These are phyloP conservation scores for Drosophila sordidula DNA, from an alignment of 2,888 invertebrate genomes.

Conservation along the genomic window DNA sequence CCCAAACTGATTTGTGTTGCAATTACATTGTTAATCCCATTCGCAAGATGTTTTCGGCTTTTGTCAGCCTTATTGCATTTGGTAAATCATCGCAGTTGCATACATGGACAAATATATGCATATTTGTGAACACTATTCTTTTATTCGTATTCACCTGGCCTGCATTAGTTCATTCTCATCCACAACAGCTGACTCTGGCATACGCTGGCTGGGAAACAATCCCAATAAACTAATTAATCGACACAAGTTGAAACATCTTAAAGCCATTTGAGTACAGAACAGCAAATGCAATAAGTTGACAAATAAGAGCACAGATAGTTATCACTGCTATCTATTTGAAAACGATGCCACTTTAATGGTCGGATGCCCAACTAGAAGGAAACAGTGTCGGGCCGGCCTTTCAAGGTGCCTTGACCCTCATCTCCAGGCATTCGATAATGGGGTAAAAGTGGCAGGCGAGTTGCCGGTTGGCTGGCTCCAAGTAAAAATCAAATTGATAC, in stretches of 20 bases:
- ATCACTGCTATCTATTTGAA: constrained; percentile 19
- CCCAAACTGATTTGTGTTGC: constrained; percentile 61
- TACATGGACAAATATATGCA: neutral
- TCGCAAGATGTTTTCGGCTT: constrained; percentile 49
- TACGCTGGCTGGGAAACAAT: neutral
- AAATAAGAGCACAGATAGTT: neutral
- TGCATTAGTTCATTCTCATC: neutral
- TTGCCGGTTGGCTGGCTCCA: constrained; percentile 45
- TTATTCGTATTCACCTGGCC: neutral
- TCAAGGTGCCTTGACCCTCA: constrained; percentile 24
- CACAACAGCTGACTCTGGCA: neutral
- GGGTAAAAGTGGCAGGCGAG: constrained; percentile 32
- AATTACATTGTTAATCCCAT: constrained; percentile 78
- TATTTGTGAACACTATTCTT: neutral
- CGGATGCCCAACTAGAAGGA: constrained; percentile 7
- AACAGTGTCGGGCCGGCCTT: constrained; percentile 10
- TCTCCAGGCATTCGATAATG: constrained; percentile 23
- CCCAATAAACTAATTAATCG: too few relatives aligned
- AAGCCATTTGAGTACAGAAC: neutral
- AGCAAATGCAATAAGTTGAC: neutral
- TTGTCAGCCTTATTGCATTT: constrained; percentile 41
- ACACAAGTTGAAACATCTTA: too few relatives aligned
- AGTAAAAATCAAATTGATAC: constrained; percentile 61
- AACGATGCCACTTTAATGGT: constrained; percentile 10
- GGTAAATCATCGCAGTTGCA: constrained; percentile 32